A percentile compares a stretch with the other conserved stretches of the same genome.
These are phyloP conservation scores for Forbesichthys papilliferus DNA, from an alignment of 2,113 vertebrate genomes.

Conservation along the genomic window DNA sequence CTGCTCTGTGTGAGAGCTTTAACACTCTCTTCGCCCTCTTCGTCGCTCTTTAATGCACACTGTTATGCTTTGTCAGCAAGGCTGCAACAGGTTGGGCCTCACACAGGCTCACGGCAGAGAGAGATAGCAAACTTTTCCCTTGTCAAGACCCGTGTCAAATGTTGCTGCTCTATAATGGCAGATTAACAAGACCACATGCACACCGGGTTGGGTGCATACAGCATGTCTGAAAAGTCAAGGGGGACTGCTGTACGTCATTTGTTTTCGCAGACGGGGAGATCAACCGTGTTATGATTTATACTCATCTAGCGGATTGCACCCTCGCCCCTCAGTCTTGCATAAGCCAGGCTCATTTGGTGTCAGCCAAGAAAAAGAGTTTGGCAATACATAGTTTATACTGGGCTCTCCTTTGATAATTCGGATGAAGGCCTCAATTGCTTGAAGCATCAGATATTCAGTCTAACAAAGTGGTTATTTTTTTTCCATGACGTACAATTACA, in stretches of 20 bases:
- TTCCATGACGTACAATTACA: not conserved
- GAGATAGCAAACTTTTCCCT: conserved; percentile 38
- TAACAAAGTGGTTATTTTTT: not conserved
- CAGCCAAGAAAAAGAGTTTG: conserved; percentile 19
- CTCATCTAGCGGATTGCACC: conserved; percentile 38
- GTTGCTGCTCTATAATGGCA: conserved; percentile 60
- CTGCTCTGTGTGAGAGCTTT: conserved; percentile 23
- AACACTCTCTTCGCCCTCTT: conserved; percentile 10
- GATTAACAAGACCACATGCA: conserved; percentile 62
- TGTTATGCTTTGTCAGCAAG: conserved; percentile 25
- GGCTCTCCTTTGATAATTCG: conserved; percentile 5
- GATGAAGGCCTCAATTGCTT: conserved; percentile 1
- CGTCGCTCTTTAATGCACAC: conserved; percentile 19
- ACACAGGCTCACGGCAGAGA: conserved; percentile 31
- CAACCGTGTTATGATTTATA: conserved; percentile 42
- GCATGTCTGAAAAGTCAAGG: conserved; percentile 34
- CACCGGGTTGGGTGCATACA: conserved; percentile 53
- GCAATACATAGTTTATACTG: conserved; percentile 5
- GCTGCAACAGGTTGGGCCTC: conserved; percentile 34
- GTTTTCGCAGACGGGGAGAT: conserved; percentile 52
- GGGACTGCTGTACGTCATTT: conserved; percentile 39
- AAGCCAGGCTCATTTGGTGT: conserved; percentile 30
- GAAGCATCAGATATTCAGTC: not conserved
- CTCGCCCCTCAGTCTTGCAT: conserved; percentile 37
- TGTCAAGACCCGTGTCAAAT: conserved; percentile 31